phyloP scores from a whole-genome alignment of 2,113 vertebrate species.

The Leucopsar rothschildi region DNA sequence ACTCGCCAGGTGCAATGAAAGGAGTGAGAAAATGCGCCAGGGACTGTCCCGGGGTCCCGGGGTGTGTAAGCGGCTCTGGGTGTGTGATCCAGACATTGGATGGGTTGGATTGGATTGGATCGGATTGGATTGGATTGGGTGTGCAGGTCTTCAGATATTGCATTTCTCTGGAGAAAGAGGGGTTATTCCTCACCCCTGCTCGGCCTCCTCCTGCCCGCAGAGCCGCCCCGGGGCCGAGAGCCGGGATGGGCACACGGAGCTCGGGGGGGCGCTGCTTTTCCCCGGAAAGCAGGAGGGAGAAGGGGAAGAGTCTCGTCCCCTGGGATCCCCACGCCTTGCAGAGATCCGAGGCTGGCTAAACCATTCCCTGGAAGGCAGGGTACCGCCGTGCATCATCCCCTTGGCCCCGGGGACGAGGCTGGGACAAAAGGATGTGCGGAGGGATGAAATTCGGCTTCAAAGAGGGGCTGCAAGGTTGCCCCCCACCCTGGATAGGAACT shows the following conservation, averaged over 20 bases:
- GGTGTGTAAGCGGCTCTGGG: fast-evolving
- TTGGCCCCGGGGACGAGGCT: fast-evolving
- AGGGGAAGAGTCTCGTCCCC: fast-evolving
- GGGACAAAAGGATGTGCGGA: fast-evolving
- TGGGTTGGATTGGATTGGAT: no score
- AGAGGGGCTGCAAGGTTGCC: not conserved
- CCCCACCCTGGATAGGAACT: not conserved
- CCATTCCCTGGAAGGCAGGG: not conserved
- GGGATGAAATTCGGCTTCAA: not conserved
- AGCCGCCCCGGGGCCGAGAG: fast-evolving
- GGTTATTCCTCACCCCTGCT: not conserved
- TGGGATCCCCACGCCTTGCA: not conserved
- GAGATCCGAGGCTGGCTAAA: not conserved
- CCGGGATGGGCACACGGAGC: fast-evolving
- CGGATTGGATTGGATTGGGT: no score
- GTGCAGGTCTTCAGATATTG: not conserved
- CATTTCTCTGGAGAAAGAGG: not conserved
- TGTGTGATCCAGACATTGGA: not conserved
- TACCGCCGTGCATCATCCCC: fast-evolving
- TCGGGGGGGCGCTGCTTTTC: fast-evolving
- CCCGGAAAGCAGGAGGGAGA: fast-evolving
- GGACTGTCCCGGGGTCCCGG: not conserved
- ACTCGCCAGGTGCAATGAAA: fast-evolving
- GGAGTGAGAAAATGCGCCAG: not conserved
- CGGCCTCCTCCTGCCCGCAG: not conserved